Conservation (phyloP, 2,888 invertebrate species). For the Sylvicola fuscatus region DNA sequence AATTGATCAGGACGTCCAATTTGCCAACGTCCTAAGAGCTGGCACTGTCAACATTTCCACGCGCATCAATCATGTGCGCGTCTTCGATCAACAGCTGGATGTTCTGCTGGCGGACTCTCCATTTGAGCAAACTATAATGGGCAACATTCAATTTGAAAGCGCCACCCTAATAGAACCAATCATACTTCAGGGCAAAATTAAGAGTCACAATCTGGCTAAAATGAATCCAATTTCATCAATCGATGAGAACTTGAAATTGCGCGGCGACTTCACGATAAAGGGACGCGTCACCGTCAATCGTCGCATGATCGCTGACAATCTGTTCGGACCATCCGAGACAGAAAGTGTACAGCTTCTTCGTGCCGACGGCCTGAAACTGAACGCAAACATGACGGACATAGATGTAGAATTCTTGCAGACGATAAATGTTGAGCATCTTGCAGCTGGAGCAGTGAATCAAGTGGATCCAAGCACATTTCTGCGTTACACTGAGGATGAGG, state of each 20-base stretch:
- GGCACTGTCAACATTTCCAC: slow-evolving; percentile 22
- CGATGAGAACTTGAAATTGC: slow-evolving; percentile 21
- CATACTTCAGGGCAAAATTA: slow-evolving; percentile 23
- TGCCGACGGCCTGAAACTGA: neutral
- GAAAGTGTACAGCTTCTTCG: neutral
- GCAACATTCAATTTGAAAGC: slow-evolving; percentile 24
- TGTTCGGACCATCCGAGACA: neutral
- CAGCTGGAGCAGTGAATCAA: slow-evolving; percentile 25
- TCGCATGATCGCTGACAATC: neutral
- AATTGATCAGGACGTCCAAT: slow-evolving; percentile 26
- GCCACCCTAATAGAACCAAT: slow-evolving; percentile 27
- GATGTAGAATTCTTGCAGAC: slow-evolving; percentile 12
- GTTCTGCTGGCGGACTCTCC: slow-evolving; percentile 23
- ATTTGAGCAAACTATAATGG: slow-evolving; percentile 25
- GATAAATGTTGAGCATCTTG: slow-evolving; percentile 18
- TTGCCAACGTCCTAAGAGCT: slow-evolving; percentile 20
- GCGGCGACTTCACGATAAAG: slow-evolving; percentile 12
- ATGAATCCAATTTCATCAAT: slow-evolving; percentile 27
- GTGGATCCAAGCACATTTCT: slow-evolving; percentile 24
- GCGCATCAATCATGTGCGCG: slow-evolving; percentile 27
- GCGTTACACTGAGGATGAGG: slow-evolving; percentile 19
- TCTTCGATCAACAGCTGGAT: slow-evolving; percentile 24
- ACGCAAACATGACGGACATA: neutral
- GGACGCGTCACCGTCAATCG: neutral
- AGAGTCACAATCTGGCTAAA: slow-evolving; percentile 21